Evolutionary conservation across 2,888 invertebrate species (phyloP).

Genomic region (Caenorhabditis zanzibari): DNA sequence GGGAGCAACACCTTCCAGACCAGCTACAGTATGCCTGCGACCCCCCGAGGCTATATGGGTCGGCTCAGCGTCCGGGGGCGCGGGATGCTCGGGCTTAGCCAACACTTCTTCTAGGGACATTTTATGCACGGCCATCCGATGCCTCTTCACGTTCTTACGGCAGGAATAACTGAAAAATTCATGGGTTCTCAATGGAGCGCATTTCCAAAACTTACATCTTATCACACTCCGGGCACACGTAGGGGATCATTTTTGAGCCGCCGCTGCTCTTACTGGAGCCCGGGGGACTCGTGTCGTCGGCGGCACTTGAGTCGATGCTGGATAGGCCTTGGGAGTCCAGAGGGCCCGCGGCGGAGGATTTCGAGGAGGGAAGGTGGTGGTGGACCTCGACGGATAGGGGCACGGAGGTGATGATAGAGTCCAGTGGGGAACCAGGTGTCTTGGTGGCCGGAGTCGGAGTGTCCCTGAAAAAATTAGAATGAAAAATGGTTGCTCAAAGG

Average conservation of each 20-base stretch:
- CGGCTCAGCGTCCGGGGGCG: constrained; percentile 25
- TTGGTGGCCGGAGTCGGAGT: not conserved
- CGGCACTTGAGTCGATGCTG: constrained; percentile 16
- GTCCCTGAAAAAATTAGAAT: not conserved
- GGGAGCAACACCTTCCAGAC: constrained; percentile 4
- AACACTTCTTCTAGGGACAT: constrained; percentile 71
- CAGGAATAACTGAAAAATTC: constrained; percentile 74
- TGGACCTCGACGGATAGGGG: constrained; percentile 53
- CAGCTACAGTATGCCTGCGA: constrained; percentile 54
- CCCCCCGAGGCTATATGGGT: not conserved
- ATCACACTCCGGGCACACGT: constrained; percentile 73
- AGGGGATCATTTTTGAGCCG: constrained; percentile 30
- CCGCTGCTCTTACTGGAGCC: constrained; percentile 36
- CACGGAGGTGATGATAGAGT: constrained; percentile 67
- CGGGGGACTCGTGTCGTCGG: constrained; percentile 22
- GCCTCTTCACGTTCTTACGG: constrained; percentile 80
- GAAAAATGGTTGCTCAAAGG: no score
- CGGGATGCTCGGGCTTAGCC: constrained; percentile 59
- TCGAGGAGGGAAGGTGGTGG: not conserved
- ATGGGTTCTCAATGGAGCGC: not conserved
- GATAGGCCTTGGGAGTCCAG: constrained; percentile 6
- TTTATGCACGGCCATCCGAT: constrained; percentile 79
- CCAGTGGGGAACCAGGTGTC: constrained; percentile 50
- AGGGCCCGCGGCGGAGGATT: not conserved
- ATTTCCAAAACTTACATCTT: constrained; percentile 69